A percentile compares a stretch with the other conserved stretches of the same genome.
These are phyloP conservation scores for Anagyrus pseudococci DNA, from an alignment of 2,888 invertebrate genomes.

Conservation along the genomic window DNA sequence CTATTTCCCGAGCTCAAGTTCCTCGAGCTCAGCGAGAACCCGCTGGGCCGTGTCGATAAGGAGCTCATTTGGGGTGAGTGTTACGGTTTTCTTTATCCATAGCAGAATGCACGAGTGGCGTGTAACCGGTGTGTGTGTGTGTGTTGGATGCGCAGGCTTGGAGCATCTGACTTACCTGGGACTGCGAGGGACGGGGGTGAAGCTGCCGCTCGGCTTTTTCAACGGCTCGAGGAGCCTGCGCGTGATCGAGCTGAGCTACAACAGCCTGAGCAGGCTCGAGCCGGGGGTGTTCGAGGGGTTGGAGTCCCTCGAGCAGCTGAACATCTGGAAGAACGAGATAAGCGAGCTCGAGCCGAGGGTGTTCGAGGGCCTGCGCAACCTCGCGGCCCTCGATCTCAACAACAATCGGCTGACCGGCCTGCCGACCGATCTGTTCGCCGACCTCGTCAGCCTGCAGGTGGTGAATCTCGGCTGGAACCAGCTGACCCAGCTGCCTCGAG, in stretches of 20 bases:
- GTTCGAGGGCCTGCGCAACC: conserved; percentile 82
- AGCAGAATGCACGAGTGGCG: too few relatives aligned
- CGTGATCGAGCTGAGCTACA: neutral
- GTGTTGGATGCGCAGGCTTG: neutral
- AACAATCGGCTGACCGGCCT: conserved; percentile 86
- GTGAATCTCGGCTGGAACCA: conserved; percentile 88
- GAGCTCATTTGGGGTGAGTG: neutral
- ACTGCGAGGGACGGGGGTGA: neutral
- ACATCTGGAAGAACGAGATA: neutral
- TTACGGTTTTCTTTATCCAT: neutral
- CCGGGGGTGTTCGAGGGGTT: neutral
- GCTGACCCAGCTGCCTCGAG: conserved; percentile 78
- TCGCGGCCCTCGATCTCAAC: conserved; percentile 87
- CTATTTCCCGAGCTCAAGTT: neutral
- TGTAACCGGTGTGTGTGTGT: neutral
- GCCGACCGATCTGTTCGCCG: conserved; percentile 79
- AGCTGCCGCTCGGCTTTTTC: neutral
- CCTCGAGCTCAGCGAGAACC: neutral
- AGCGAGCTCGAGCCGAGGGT: conserved; percentile 75
- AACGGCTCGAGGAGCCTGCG: neutral
- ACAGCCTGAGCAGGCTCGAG: neutral
- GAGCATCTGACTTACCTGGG: neutral
- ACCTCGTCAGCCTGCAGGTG: conserved; percentile 82
- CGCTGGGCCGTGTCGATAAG: too few relatives aligned
- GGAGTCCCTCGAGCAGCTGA: neutral